Evolutionary conservation across 2,113 vertebrate genomes (phyloP).

Genomic region (Saccopteryx leptura): DNA sequence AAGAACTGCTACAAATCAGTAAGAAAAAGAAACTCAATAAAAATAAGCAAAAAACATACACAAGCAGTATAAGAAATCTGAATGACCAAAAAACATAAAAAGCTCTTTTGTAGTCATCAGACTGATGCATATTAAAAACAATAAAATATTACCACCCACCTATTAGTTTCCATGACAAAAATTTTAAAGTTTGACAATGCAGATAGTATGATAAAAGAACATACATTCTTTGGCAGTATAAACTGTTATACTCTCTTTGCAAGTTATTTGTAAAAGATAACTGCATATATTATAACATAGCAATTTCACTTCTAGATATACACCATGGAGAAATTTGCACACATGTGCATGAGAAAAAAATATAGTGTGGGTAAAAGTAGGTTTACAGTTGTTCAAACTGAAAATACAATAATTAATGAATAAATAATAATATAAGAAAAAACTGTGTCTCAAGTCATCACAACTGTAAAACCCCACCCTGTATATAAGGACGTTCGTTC

Average conservation of each 20-base stretch:
- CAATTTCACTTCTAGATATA: not conserved
- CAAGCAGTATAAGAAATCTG: not conserved
- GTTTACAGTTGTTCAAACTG: not conserved
- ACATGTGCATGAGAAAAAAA: not conserved
- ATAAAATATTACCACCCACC: not conserved
- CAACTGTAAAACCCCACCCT: not conserved
- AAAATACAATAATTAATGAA: not conserved
- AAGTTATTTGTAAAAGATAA: not conserved
- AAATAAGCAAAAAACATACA: not conserved
- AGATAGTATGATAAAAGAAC: not conserved
- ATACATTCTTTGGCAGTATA: not conserved
- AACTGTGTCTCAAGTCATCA: not conserved
- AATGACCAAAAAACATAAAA: conserved; percentile 8
- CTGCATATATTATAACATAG: not conserved
- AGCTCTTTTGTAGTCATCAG: not conserved
- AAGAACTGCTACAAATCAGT: not conserved
- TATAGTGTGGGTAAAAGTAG: not conserved
- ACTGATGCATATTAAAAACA: not conserved
- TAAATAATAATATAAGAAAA: not conserved
- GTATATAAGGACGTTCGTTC: not conserved
- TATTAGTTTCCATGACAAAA: not conserved
- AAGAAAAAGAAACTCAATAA: not conserved
- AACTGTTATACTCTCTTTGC: not conserved
- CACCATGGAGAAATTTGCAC: not conserved
- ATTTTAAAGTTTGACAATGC: not conserved